These are phyloP conservation scores for Trissolcus basalis DNA, from an alignment of 1,140 invertebrate species.

Conservation along the genomic window DNA sequence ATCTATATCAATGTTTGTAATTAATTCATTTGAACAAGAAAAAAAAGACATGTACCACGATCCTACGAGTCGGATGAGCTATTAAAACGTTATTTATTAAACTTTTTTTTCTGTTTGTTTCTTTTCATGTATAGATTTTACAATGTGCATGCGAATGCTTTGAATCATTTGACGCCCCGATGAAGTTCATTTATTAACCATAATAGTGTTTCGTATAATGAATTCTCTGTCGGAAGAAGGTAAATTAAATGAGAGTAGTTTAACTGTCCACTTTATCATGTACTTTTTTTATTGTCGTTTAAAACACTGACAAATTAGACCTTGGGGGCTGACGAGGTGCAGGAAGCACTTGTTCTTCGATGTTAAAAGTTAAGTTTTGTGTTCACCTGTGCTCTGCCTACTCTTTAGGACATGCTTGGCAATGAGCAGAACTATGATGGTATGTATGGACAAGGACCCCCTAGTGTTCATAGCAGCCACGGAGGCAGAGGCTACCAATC, in stretches of 20 bases:
- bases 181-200: slow-evolving; percentile 41
- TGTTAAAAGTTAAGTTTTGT: slow-evolving; percentile 70
- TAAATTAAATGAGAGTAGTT: slow-evolving; percentile 26
- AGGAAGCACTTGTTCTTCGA: slow-evolving; percentile 17
- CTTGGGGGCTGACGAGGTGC: slow-evolving; percentile 13
- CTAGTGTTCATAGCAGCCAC: slow-evolving; percentile 87
- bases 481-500: slow-evolving; percentile 85
- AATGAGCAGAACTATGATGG: slow-evolving; percentile 94
- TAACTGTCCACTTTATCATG: slow-evolving; percentile 5
- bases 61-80: neutral
- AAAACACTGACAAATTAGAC: neutral
- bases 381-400: slow-evolving; percentile 78
- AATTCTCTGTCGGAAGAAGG: slow-evolving; percentile 20
- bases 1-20: slow-evolving; percentile 37
- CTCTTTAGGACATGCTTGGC: slow-evolving; percentile 91
- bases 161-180: slow-evolving; percentile 52
- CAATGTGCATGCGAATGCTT: slow-evolving; percentile 70
- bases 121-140: slow-evolving; percentile 35
- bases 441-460: slow-evolving; percentile 91
- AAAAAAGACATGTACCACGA: slow-evolving; percentile 5
- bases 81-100: neutral
- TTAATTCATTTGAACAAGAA: slow-evolving; percentile 36
- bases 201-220: slow-evolving; percentile 32
- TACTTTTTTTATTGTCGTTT: slow-evolving; percentile 24
- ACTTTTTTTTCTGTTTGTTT: slow-evolving; percentile 9